Evolutionary conservation across 1,140 invertebrate species (phyloP).

Genomic region (Zelostemma sp.): DNA sequence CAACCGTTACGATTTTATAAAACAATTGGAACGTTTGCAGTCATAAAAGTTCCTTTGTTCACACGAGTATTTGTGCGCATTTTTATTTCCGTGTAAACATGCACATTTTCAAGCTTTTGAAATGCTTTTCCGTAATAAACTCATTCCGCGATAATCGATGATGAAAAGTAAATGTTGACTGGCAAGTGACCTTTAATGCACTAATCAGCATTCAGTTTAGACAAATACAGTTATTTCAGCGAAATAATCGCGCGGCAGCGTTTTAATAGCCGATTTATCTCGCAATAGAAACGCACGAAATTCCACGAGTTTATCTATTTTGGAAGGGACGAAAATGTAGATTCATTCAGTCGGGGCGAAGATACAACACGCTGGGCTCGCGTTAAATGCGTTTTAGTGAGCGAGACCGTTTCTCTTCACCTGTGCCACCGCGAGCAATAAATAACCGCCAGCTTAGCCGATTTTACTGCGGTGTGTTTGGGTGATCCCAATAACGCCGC

Average conservation of each 20-base stretch:
- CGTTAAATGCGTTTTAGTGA: slow-evolving; percentile 36
- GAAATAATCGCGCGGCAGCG: not conserved
- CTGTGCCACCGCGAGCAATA: slow-evolving; percentile 70
- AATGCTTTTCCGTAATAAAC: too few species aligned
- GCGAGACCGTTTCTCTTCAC: slow-evolving; percentile 59
- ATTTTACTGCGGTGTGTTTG: slow-evolving; percentile 68
- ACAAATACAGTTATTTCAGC: slow-evolving; percentile 4
- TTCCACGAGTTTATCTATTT: too few species aligned
- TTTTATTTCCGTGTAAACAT: too few species aligned
- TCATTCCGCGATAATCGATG: too few species aligned
- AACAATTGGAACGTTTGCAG: too few species aligned
- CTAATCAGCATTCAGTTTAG: slow-evolving; percentile 26
- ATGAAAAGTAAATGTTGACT: slow-evolving; percentile 37
- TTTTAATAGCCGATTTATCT: too few species aligned
- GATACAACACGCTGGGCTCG: slow-evolving; percentile 9
- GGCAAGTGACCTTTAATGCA: slow-evolving; percentile 25
- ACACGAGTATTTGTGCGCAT: too few species aligned
- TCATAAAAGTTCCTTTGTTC: too few species aligned
- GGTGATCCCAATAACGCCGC: slow-evolving; percentile 62
- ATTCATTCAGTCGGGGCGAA: not conserved
- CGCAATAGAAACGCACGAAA: too few species aligned
- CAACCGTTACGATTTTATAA: too few species aligned
- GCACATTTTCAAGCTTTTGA: too few species aligned
- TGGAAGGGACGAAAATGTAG: too few species aligned
- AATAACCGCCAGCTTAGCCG: slow-evolving; percentile 69